Evolutionary conservation across 1,140 invertebrate species (phyloP), one percentile per base, ranked within the genome.

Genomic region (Pomacea maculata): DNA sequence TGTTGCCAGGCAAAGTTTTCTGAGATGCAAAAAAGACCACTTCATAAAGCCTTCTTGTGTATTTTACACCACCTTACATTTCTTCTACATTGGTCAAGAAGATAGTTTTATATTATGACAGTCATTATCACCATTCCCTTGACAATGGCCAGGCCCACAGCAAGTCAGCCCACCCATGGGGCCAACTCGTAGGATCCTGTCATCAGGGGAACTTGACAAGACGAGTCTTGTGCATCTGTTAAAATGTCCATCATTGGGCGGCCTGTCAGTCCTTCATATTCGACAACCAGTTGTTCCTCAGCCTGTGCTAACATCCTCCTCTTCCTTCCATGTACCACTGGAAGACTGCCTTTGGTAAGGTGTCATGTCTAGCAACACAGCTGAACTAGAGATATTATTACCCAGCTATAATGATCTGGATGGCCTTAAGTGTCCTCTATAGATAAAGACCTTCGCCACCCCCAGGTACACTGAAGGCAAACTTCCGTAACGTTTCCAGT

Each of bases 151-250:
- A 81, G 25, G 25, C 0, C 25, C 25, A 25, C 25, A 25, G 25
- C 25, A 25, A 25, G 25, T 25, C 25, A 25, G 34, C 15, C 80
- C 34, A 78, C 82, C 73, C 82, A 84, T 52, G 74, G 34, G 34
- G 55, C 74, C 65, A 78, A 81, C n/a, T 80, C 75, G 77, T 19
- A 77, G 21, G 78, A 82, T 68, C 82, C 82, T 82, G 78, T 82
- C 65, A 70, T 63, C 10, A 82, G 80, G 45, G 82, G 82, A 52
- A 75, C 80, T 65, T 78, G 68, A 11, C 80, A 79, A 70, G 17
- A 67, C 6, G 17, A 67, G 17, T 67, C 17, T 67, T 67, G 65
- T 67, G 34, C 6, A 45, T 1, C 6, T 67, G 2, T 67, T 67
- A 25, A 21, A 19, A 67, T 2, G 17, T 21, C 25, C 25, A 67